Evolutionary conservation across 53 echinoderm and acorn worm species (phyloP).

Genomic region (Mesocentrotus franciscanus): DNA sequence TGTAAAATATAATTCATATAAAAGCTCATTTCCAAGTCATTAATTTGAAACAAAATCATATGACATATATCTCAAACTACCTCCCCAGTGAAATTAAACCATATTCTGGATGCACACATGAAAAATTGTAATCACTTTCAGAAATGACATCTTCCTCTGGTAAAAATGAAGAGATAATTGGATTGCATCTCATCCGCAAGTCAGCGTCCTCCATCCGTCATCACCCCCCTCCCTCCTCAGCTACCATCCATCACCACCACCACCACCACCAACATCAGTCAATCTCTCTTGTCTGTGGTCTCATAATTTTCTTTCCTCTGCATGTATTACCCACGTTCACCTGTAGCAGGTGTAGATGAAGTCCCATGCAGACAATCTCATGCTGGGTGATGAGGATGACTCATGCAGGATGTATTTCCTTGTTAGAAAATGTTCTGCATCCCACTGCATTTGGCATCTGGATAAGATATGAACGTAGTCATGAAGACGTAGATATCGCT

Average conservation of each 20-base stretch:
- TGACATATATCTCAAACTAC: background rate
- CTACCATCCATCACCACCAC: background rate
- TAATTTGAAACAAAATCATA: background rate
- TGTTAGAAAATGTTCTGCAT: background rate
- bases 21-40: background rate
- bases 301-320: constrained; percentile 20
- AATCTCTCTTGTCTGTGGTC: constrained; percentile 17
- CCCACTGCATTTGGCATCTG: background rate
- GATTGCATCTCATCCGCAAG: background rate
- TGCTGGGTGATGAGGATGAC: constrained; percentile 18
- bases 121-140: background rate
- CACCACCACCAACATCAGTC: background rate
- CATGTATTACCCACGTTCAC: constrained; percentile 42
- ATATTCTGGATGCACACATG: background rate
- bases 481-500: background rate
- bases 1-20: too few species aligned
- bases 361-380: constrained; percentile 40
- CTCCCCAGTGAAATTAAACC: background rate
- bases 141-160: background rate
- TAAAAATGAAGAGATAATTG: background rate
- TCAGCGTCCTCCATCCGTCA: background rate
- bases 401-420: constrained; percentile 24
- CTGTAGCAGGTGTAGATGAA: constrained; percentile 38
- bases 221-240: background rate
- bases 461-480: constrained; percentile 21